These are phyloP conservation scores for Phylloscopus trochiloides DNA, from an alignment of 2,113 vertebrate species.

Conservation along the genomic window DNA sequence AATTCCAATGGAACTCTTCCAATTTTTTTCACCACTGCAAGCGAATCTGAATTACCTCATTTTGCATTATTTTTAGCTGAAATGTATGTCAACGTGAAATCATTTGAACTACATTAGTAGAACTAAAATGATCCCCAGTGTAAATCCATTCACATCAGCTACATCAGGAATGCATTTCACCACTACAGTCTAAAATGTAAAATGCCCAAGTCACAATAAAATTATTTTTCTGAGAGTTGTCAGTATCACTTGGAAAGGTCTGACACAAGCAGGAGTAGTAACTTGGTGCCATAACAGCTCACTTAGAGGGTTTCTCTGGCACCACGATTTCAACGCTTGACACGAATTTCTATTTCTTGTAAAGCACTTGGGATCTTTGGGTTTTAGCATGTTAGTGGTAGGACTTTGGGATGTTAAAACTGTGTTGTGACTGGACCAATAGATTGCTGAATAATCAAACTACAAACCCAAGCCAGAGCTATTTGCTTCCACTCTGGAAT, in stretches of 20 bases:
- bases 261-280: not conserved
- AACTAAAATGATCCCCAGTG: not conserved
- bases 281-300: not conserved
- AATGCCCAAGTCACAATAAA: not conserved
- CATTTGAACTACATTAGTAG: constrained; percentile 21
- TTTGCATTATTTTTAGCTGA: constrained; percentile 52
- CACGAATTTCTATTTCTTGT: not conserved
- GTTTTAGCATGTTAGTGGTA: not conserved
- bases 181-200: not conserved
- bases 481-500: not conserved
- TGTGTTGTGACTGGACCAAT: not conserved
- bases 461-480: not conserved
- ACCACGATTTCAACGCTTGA: not conserved
- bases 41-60: not conserved
- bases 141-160: not conserved
- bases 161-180: not conserved
- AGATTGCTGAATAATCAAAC: not conserved
- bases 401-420: not conserved
- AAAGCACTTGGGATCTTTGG: not conserved
- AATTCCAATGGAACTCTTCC: constrained; percentile 10
- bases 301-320: not conserved
- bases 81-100: constrained; percentile 45
- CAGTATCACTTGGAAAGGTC: not conserved
- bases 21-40: not conserved
- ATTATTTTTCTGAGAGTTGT: not conserved